Evolutionary conservation across 2,888 invertebrate species (phyloP).

Genomic region (Dromius quadrimaculatus): DNA sequence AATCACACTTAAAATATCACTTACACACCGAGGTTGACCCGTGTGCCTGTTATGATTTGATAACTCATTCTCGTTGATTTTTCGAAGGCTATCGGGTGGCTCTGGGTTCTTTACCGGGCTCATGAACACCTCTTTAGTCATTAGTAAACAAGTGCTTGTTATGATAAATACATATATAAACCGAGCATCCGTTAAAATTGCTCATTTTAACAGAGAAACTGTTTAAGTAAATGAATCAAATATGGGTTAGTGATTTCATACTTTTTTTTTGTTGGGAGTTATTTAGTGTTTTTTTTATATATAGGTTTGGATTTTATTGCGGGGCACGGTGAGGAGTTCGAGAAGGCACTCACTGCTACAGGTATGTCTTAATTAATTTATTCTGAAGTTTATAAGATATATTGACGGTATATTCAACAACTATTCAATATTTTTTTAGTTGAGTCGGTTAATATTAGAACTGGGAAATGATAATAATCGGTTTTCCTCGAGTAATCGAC

Average conservation of each 20-base stretch:
- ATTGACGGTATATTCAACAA: background rate
- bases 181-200: constrained; percentile 12
- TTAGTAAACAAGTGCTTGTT: constrained; percentile 44
- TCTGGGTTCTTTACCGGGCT: constrained; percentile 23
- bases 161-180: constrained; percentile 43
- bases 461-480: too few species aligned
- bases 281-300: constrained; percentile 61
- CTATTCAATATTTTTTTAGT: background rate
- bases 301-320: constrained; percentile 81
- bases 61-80: constrained; percentile 1
- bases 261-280: constrained; percentile 11
- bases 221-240: constrained; percentile 18
- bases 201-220: constrained; percentile 7
- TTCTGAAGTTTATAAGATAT: constrained; percentile 30
- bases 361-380: constrained; percentile 66
- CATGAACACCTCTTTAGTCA: constrained; percentile 49
- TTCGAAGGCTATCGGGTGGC: constrained; percentile 40
- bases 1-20: constrained; percentile 5
- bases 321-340: constrained; percentile 79
- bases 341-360: constrained; percentile 78
- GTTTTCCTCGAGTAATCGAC: too few species aligned
- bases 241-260: constrained; percentile 44
- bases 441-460: too few species aligned
- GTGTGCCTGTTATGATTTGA: constrained; percentile 32
- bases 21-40: background rate